Base-by-base conservation (phyloP, 2,888 invertebrate genomes). In the Melinaea menophilus region DNA sequence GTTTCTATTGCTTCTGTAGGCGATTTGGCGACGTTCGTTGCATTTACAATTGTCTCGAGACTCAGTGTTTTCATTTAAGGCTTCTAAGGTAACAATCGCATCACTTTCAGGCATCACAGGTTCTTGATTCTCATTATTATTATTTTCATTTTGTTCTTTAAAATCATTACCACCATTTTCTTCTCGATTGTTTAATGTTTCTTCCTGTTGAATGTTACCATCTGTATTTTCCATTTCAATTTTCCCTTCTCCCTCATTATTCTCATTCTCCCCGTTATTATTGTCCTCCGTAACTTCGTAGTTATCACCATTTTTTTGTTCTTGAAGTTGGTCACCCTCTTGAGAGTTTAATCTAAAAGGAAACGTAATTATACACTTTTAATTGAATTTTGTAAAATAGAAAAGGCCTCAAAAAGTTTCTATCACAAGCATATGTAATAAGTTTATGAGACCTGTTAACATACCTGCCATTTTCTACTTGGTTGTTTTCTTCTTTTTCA, bases 121-220 rank as follows among this genome's bases (percentile, higher is more conserved):
- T 31, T 31, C 31, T 31, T 31, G 22, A 51, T 56, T 48, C 11
- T 47, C 61, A 56, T 57, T 51, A 11, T 61, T 51, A 37, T 11
- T 37, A 37, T 57, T 56, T 31, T 56, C 48, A 31, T 48, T 56
- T 22, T 47, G 41, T 12, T 46, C 45, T 4, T 11, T 47, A 12
- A 37, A n/a, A 37, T 56, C 34, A 12, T 9, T 51, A 48, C 41
- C 13, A 34, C 48, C 41, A 56, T 61, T 48, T 56, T 56, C 56
- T 41, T 57, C 48, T 12, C 47, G 48, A 9, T 56, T 56, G 33
- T 58, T 58, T n/a, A 47, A 47, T 45, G 3, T 46, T 3, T 57
- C 34, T 47, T 58, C 46, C 2, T 46, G 31, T 2, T 7, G 31
- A 31, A 31, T 34, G 33, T 13, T 34, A 51, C 11, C 55, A 37